A percentile compares a stretch with the other conserved stretches of the same genome.
Evolutionary conservation across 2,113 vertebrate genomes (phyloP).

Genomic region (Addax nasomaculatus): DNA sequence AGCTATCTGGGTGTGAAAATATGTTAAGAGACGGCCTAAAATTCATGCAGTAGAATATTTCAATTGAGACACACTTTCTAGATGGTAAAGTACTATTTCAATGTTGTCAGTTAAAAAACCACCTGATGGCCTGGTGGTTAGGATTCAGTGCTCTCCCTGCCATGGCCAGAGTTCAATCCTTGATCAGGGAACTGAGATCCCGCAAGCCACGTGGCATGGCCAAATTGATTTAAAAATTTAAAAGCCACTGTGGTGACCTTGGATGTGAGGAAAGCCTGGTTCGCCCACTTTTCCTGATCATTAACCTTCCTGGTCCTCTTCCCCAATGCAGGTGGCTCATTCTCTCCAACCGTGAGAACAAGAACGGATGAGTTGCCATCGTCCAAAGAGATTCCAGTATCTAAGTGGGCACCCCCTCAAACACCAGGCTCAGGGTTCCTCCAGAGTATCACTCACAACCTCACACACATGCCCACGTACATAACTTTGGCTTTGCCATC

Average conservation of each 20-base stretch:
- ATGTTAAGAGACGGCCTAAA: not conserved
- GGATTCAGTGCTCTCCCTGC: not conserved
- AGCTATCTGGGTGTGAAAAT: conserved; percentile 22
- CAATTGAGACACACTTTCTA: not conserved
- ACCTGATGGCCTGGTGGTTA: not conserved
- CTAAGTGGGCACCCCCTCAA: not conserved
- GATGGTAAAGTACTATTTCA: not conserved
- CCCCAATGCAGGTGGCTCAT: not conserved
- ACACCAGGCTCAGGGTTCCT: not conserved
- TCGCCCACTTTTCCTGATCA: not conserved
- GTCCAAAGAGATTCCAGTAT: not conserved
- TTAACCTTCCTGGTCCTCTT: not conserved
- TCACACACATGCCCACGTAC: not conserved
- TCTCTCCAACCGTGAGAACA: not conserved
- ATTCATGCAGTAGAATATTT: not conserved
- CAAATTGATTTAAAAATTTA: not conserved
- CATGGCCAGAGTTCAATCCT: not conserved
- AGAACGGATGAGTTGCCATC: not conserved
- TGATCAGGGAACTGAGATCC: not conserved
- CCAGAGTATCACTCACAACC: not conserved
- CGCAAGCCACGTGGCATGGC: not conserved
- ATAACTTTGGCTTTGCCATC: not conserved
- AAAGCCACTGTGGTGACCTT: not conserved
- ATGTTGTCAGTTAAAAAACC: not conserved
- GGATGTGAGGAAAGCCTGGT: not conserved